A percentile compares a stretch with the other conserved stretches of the same genome.
Conservation (phyloP, 2,797 vertebrate species). For the Carcharodon carcharias region DNA sequence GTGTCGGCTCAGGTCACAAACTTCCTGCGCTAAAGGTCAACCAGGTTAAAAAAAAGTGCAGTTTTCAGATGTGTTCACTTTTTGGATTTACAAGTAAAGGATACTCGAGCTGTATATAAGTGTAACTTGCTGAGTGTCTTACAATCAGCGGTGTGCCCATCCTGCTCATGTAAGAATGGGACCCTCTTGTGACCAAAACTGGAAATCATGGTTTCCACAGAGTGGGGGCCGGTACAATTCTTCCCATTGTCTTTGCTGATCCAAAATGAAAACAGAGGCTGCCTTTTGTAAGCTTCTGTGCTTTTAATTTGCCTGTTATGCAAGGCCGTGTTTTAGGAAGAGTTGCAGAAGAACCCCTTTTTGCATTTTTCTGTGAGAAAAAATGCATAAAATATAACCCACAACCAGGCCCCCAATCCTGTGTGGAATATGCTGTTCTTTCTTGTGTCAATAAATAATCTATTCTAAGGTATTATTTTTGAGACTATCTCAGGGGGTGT, state of each 20-base stretch:
- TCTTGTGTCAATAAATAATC: neutral
- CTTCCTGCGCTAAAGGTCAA: no score
- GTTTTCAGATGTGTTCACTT: no score
- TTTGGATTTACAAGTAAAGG: no score
- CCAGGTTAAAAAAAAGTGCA: no score
- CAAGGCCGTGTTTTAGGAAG: neutral
- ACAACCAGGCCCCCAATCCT: neutral
- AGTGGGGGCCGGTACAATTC: neutral
- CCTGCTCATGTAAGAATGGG: no score
- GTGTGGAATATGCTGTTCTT: neutral
- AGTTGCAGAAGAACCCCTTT: neutral
- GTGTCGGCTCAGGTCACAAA: no score
- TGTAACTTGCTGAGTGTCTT: no score
- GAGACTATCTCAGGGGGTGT: neutral
- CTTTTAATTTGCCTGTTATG: neutral
- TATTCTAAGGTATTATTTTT: neutral
- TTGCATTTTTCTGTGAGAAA: neutral
- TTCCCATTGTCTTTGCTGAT: neutral
- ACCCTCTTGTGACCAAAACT: no score
- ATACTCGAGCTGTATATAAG: no score
- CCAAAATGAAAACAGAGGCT: neutral
- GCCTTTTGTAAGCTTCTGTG: neutral
- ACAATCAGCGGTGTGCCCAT: no score
- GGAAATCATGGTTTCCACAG: neutral
- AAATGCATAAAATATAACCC: neutral